Conservation (phyloP, 2,797 vertebrate genomes). For the Myoxocephalus aenaeus region DNA sequence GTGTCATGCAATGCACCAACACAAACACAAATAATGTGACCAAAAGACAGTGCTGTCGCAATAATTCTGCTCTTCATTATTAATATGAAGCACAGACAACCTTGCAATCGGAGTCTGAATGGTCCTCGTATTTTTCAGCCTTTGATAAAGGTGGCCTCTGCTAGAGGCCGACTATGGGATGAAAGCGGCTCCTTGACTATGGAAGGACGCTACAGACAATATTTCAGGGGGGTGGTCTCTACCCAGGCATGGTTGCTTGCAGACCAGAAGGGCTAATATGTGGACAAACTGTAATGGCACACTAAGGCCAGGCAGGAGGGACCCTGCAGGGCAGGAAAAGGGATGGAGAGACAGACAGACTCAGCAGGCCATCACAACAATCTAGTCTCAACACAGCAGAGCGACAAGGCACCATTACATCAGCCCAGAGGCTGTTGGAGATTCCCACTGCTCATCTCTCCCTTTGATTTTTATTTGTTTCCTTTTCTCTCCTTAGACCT, state of each 20-base stretch:
- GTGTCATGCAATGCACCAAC: constrained; percentile 14
- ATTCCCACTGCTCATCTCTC: constrained; percentile 31
- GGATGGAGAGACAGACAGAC: constrained; percentile 49
- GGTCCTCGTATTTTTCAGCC: constrained; percentile 26
- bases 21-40: constrained; percentile 10
- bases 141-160: constrained; percentile 48
- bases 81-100: constrained; percentile 27
- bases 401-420: constrained; percentile 61
- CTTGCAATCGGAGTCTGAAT: constrained; percentile 17
- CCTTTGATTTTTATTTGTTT: constrained; percentile 40
- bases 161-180: constrained; percentile 37
- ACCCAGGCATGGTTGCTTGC: constrained; percentile 23
- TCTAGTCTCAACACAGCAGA: constrained; percentile 59
- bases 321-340: constrained; percentile 45
- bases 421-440: constrained; percentile 49
- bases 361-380: constrained; percentile 66
- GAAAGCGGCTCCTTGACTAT: constrained; percentile 48
- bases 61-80: constrained; percentile 24
- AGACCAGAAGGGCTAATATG: constrained; percentile 20
- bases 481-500: constrained; percentile 36
- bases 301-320: constrained; percentile 51
- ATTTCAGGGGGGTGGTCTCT: constrained; percentile 16
- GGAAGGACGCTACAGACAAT: constrained; percentile 30
- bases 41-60: constrained; percentile 1
- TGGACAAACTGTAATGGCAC: constrained; percentile 55